phyloP scores from a whole-genome alignment of 2,113 vertebrate species.

The Sebastes schlegelii region DNA sequence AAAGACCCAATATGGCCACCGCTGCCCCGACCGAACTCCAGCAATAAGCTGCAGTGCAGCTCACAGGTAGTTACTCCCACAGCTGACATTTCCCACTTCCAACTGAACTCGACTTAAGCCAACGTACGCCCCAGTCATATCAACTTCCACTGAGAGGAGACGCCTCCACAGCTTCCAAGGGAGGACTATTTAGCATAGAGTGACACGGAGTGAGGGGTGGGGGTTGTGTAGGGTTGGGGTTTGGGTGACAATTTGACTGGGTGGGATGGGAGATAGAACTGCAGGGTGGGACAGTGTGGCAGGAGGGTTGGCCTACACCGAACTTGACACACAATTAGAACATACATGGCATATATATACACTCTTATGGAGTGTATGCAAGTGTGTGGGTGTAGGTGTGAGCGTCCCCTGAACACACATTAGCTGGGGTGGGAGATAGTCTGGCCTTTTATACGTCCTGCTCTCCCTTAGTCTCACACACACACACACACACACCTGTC shows the following conservation, averaged over 20 bases:
- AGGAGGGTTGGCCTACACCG: conserved; percentile 46
- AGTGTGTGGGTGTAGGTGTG: conserved; percentile 13
- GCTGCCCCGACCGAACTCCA: conserved; percentile 23
- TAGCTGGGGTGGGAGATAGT: conserved; percentile 33
- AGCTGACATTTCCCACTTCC: conserved; percentile 36
- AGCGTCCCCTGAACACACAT: conserved; percentile 14
- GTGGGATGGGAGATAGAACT: conserved; percentile 50
- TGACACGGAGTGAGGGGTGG: conserved; percentile 18
- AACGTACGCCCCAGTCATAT: conserved; percentile 29
- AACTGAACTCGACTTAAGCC: conserved; percentile 36
- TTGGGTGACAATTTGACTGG: conserved; percentile 56
- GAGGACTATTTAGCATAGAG: conserved; percentile 56
- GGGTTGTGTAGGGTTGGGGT: not conserved
- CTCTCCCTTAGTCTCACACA: not conserved
- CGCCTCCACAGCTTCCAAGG: conserved; percentile 20
- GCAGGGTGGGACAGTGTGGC: conserved; percentile 53
- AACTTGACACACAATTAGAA: conserved; percentile 69
- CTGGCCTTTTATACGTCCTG: conserved; percentile 35
- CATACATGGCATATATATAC: conserved; percentile 54
- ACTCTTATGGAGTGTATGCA: conserved; percentile 12
- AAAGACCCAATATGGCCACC: conserved; percentile 14
- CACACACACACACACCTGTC: conserved; percentile 54
- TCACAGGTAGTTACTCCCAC: conserved; percentile 28
- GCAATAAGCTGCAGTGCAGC: conserved; percentile 6
- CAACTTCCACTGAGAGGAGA: conserved; percentile 30